Conservation (phyloP, 2,888 invertebrate species). For the Alcis repandata region DNA sequence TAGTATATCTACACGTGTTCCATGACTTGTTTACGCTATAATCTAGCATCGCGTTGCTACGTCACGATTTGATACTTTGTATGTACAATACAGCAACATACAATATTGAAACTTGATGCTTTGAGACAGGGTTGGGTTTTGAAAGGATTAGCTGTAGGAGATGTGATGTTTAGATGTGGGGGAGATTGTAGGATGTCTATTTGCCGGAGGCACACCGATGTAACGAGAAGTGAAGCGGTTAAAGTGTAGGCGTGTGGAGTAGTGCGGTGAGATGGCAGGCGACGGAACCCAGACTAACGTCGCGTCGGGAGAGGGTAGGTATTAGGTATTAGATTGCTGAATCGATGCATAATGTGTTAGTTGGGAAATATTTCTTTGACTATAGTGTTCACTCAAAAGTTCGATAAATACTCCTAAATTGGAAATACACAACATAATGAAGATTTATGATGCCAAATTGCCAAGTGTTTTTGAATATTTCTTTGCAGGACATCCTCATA, state of each 20-base stretch:
- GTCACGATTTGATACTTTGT: slow-evolving; percentile 17
- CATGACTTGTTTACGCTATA: slow-evolving; percentile 61
- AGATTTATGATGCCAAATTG: no score
- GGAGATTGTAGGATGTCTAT: slow-evolving; percentile 29
- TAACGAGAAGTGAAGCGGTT: slow-evolving; percentile 55
- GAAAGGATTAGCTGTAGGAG: neutral
- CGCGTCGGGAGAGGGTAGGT: no score
- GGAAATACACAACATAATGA: no score
- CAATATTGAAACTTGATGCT: slow-evolving; percentile 13
- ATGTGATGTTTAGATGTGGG: neutral
- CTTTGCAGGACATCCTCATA: no score
- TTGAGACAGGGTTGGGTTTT: slow-evolving; percentile 19
- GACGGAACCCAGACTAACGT: no score
- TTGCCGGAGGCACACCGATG: slow-evolving; percentile 55
- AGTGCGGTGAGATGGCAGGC: no score
- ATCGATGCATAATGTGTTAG: no score
- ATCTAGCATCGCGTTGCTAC: slow-evolving; percentile 58
- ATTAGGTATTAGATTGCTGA: no score
- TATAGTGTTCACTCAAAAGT: no score
- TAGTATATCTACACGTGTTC: slow-evolving; percentile 54
- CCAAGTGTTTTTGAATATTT: no score
- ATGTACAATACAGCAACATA: neutral
- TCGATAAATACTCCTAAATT: no score
- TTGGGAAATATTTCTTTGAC: no score
- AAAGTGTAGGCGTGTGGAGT: slow-evolving; percentile 6